These are phyloP conservation scores for Eupsilia transversa DNA, from an alignment of 2,888 invertebrate species.

Conservation along the genomic window DNA sequence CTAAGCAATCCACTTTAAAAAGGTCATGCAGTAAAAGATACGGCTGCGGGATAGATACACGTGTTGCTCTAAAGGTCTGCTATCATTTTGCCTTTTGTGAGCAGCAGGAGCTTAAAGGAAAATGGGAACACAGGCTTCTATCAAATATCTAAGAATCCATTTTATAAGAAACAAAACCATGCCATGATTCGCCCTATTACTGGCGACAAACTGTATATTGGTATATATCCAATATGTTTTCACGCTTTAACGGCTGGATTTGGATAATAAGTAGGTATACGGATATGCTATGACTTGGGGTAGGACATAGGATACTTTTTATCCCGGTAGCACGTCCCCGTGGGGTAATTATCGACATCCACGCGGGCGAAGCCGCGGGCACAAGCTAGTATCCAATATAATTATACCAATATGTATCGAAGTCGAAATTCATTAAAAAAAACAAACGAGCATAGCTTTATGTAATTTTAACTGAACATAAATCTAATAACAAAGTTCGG, in stretches of 20 bases:
- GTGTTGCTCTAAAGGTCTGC: slow-evolving; percentile 38
- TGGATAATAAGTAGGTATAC: too few relatives aligned
- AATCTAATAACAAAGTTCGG: slow-evolving; percentile 43
- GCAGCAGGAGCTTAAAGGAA: not conserved
- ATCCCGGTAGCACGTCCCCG: too few relatives aligned
- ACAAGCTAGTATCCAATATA: too few relatives aligned
- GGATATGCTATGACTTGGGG: too few relatives aligned
- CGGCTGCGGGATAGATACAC: slow-evolving; percentile 41
- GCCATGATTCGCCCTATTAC: not conserved
- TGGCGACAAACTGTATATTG: not conserved
- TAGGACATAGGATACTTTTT: too few relatives aligned
- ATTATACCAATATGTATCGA: not conserved
- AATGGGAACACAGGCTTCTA: slow-evolving; percentile 4
- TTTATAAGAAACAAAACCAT: slow-evolving; percentile 9
- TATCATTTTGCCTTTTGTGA: slow-evolving; percentile 33
- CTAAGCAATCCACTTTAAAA: slow-evolving; percentile 79
- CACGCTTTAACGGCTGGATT: too few relatives aligned
- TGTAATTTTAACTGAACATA: slow-evolving; percentile 36
- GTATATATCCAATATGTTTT: not conserved
- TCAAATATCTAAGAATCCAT: too few relatives aligned
- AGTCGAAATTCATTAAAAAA: slow-evolving; percentile 8
- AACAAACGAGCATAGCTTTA: slow-evolving; percentile 23
- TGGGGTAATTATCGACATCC: too few relatives aligned
- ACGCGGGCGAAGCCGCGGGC: too few relatives aligned
- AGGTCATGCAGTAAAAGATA: slow-evolving; percentile 77